Percentiles rank a stretch among this genome's conserved stretches.
Conservation (phyloP, 2,113 vertebrate genomes). For the Todiramphus saurophagus region DNA sequence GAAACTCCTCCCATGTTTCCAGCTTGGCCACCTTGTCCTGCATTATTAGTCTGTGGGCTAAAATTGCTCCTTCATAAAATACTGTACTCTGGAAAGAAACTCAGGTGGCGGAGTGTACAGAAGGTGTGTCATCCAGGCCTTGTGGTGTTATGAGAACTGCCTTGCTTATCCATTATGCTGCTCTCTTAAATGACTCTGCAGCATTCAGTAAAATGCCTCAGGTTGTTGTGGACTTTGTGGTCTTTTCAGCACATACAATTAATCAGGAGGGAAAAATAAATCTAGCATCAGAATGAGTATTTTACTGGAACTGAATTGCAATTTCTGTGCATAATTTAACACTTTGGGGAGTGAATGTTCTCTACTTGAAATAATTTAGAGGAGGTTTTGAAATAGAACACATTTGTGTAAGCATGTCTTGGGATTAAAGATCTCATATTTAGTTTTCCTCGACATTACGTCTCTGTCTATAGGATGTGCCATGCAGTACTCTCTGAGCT, state of each 20-base stretch:
- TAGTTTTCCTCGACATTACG: not conserved
- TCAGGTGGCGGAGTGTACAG: conserved; percentile 6
- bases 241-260: conserved; percentile 32
- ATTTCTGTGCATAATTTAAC: conserved; percentile 62
- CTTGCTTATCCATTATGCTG: not conserved
- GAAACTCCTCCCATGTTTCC: conserved; percentile 31
- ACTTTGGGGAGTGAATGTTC: not conserved
- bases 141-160: not conserved
- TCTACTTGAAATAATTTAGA: conserved; percentile 43
- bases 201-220: not conserved
- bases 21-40: conserved; percentile 20
- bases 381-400: conserved; percentile 17
- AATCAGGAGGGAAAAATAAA: conserved; percentile 53
- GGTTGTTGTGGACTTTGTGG: not conserved
- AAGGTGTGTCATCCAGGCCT: conserved; percentile 36
- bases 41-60: conserved; percentile 11
- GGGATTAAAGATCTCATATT: conserved; percentile 7
- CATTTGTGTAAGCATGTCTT: conserved; percentile 4
- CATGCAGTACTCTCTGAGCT: not conserved
- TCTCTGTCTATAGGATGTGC: not conserved
- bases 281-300: conserved; percentile 10
- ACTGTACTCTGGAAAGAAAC: not conserved
- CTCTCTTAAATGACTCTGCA: conserved; percentile 1
- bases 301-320: conserved; percentile 40
- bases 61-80: conserved; percentile 43